phyloP scores from a whole-genome alignment of 2,888 invertebrate genomes.

The Cheilosia variabilis region DNA sequence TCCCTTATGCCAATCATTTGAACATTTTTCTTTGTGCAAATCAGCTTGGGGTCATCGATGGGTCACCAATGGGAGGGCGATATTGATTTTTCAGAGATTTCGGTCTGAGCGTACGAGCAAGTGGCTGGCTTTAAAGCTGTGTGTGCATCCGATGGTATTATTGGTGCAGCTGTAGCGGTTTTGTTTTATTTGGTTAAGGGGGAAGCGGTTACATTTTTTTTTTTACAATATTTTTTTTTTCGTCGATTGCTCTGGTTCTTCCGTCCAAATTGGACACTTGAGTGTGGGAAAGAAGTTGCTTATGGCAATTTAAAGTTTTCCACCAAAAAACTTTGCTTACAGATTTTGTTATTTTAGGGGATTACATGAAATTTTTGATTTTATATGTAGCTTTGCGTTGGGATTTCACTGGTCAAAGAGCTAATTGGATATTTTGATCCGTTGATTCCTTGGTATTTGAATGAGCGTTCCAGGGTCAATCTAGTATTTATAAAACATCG shows the following conservation, averaged over 20 bases:
- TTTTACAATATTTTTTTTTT: not conserved
- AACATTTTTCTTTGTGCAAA: constrained; percentile 68
- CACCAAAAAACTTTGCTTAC: constrained; percentile 41
- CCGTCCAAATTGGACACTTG: constrained; percentile 66
- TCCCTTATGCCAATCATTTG: constrained; percentile 74
- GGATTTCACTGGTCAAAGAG: no score
- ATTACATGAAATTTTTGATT: constrained; percentile 31
- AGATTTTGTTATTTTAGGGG: constrained; percentile 20
- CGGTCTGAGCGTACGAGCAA: constrained; percentile 44
- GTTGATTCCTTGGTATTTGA: no score
- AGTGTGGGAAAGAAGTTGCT: constrained; percentile 64
- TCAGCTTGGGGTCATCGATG: constrained; percentile 75
- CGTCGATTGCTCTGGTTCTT: not conserved
- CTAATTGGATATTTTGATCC: no score
- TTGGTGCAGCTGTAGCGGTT: constrained; percentile 55
- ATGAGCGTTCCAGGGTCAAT: no score
- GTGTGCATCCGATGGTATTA: constrained; percentile 62
- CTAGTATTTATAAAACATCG: no score
- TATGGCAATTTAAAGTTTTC: constrained; percentile 67
- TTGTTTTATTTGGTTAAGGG: constrained; percentile 42
- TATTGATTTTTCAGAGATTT: constrained; percentile 68
- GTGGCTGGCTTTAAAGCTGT: constrained; percentile 45
- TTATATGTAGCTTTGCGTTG: not conserved
- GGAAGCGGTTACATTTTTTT: constrained; percentile 16
- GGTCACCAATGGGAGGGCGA: constrained; percentile 55